A percentile compares a stretch with the other conserved stretches of the same genome.
phyloP scores from a whole-genome alignment of 2,113 vertebrate species.

The Tragelaphus imberbis region DNA sequence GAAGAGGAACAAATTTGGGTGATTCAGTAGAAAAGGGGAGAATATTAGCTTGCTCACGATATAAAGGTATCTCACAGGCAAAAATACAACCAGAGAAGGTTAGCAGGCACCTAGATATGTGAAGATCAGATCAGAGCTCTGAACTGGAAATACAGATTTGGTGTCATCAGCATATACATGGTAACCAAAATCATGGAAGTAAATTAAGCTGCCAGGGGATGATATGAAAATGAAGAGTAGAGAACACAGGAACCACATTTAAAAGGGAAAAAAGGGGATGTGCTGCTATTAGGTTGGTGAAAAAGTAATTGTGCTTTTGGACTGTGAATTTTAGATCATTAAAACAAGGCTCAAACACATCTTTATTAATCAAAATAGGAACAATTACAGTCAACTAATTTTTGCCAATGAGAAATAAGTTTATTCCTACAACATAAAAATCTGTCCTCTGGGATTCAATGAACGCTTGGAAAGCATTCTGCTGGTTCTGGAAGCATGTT shows the following conservation, averaged over 20 bases:
- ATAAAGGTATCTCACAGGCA: background rate
- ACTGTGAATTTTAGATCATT: background rate
- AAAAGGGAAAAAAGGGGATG: background rate
- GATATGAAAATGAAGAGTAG: background rate
- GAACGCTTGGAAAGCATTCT: background rate
- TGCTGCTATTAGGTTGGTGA: background rate
- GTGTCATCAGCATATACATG: background rate
- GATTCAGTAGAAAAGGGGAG: background rate
- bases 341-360: background rate
- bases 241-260: background rate
- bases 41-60: background rate
- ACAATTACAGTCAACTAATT: background rate
- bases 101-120: background rate
- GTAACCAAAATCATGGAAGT: background rate
- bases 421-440: background rate
- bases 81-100: background rate
- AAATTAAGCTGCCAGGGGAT: background rate
- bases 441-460: background rate
- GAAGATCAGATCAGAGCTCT: background rate
- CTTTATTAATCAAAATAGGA: background rate
- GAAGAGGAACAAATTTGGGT: background rate
- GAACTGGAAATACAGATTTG: background rate
- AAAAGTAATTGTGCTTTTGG: background rate
- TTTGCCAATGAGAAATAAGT: background rate
- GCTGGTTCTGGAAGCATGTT: background rate